Evolutionary conservation across 2,113 vertebrate species (phyloP).

Genomic region (Chascanopsetta lugubris): DNA sequence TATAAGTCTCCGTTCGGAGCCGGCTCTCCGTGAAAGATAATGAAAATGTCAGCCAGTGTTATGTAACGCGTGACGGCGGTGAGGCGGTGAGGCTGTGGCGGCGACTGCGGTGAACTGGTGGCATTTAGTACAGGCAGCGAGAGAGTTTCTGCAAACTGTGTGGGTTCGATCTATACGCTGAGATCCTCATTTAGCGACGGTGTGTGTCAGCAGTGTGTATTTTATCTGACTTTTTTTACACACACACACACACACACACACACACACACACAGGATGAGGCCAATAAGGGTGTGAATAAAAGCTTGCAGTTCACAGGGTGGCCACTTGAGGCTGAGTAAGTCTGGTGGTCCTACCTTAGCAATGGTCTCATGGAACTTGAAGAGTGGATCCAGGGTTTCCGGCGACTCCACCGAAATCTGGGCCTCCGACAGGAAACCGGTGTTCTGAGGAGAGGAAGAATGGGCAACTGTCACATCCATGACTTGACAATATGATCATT

Average conservation of each 20-base stretch:
- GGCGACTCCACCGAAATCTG: constrained; percentile 77
- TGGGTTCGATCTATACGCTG: neutral
- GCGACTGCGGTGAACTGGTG: constrained; percentile 18
- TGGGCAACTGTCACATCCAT: constrained; percentile 2
- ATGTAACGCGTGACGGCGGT: constrained; percentile 27
- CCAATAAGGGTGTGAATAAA: too few relatives aligned
- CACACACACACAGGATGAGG: too few relatives aligned
- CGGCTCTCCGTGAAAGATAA: constrained; percentile 26
- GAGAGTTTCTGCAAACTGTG: constrained; percentile 9
- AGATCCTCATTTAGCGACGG: constrained; percentile 28
- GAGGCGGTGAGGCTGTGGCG: constrained; percentile 17
- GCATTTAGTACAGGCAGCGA: constrained; percentile 34
- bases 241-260: too few relatives aligned
- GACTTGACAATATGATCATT: neutral
- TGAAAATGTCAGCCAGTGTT: constrained; percentile 34
- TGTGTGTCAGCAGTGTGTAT: constrained; percentile 5
- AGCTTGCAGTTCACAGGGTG: too few relatives aligned
- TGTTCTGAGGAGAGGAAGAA: constrained; percentile 75
- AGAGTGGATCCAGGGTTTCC: constrained; percentile 85
- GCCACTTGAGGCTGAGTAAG: too few relatives aligned
- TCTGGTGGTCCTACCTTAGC: constrained; percentile 85
- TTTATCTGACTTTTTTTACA: constrained; percentile 23
- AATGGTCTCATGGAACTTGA: constrained; percentile 88
- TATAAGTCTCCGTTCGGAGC: constrained; percentile 20
- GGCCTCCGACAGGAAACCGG: constrained; percentile 88